Percentiles rank a stretch among this genome's conserved stretches.
phyloP scores from a whole-genome alignment of 2,113 vertebrate genomes.

The Thunnus maccoyii region DNA sequence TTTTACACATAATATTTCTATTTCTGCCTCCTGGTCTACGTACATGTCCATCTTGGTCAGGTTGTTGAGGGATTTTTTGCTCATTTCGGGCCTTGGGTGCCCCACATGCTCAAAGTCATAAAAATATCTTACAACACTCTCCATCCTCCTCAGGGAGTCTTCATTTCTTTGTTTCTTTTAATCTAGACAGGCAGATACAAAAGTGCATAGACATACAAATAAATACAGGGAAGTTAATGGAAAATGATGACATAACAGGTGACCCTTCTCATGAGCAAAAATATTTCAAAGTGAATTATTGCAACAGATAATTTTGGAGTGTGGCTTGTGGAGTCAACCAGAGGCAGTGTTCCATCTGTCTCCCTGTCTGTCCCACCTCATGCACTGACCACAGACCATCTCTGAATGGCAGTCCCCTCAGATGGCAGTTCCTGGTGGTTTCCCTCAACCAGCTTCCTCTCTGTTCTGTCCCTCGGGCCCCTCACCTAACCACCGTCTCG shows the following conservation, averaged over 20 bases:
- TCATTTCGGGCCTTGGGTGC: conserved; percentile 18
- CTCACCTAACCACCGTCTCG: conserved; percentile 73
- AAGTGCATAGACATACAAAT: not conserved
- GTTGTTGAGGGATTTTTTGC: conserved; percentile 54
- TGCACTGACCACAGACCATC: conserved; percentile 62
- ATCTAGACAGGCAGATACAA: not conserved
- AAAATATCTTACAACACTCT: conserved; percentile 7
- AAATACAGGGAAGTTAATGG: not conserved
- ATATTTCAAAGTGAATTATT: conserved; percentile 37
- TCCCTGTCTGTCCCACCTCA: conserved; percentile 57
- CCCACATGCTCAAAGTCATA: conserved; percentile 22
- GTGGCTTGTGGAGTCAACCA: conserved; percentile 46
- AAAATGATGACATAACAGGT: not conserved
- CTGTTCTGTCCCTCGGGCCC: conserved; percentile 54
- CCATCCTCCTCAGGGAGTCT: not conserved
- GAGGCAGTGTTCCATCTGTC: conserved; percentile 40
- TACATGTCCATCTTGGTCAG: conserved; percentile 51
- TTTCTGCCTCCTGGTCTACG: conserved; percentile 58
- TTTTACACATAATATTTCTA: conserved; percentile 82
- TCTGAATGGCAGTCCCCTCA: conserved; percentile 57
- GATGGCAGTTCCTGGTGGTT: conserved; percentile 63
- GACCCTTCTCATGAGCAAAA: conserved; percentile 11
- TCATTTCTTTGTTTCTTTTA: not conserved
- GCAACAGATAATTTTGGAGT: conserved; percentile 51
- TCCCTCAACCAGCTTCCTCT: conserved; percentile 58